Evolutionary conservation across 2,888 invertebrate genomes (phyloP).

Genomic region (Nematopogon swammerdamellus): DNA sequence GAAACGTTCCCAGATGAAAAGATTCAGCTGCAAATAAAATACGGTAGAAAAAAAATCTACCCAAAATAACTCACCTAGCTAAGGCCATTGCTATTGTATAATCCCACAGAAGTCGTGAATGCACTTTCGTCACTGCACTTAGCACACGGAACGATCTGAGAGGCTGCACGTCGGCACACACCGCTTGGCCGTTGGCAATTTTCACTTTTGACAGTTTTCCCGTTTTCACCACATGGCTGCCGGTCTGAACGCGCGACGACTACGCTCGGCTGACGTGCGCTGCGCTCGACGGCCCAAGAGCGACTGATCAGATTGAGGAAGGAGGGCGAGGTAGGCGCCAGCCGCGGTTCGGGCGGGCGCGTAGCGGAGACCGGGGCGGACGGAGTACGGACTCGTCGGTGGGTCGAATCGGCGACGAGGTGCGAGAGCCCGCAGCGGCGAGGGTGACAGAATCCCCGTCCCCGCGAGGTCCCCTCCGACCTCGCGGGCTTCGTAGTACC

Average conservation of each 20-base stretch:
- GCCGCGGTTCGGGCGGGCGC: too few species aligned
- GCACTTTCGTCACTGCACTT: conserved; percentile 43
- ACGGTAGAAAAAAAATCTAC: not conserved
- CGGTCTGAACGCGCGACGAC: conserved; percentile 25
- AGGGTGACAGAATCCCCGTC: too few species aligned
- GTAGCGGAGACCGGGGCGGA: too few species aligned
- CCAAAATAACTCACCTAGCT: conserved; percentile 55
- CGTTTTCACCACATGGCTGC: conserved; percentile 47
- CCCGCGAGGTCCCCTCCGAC: too few species aligned
- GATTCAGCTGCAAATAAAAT: not conserved
- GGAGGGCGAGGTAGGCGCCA: too few species aligned
- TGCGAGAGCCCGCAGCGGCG: too few species aligned
- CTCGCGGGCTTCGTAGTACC: too few species aligned
- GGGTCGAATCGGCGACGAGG: too few species aligned
- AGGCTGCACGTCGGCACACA: conserved; percentile 27
- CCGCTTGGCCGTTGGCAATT: too few species aligned
- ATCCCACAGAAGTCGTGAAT: conserved; percentile 28
- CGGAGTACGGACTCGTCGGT: too few species aligned
- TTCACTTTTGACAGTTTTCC: conserved; percentile 55
- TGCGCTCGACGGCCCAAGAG: conserved; percentile 37
- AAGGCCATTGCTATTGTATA: conserved; percentile 55
- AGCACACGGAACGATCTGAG: conserved; percentile 36
- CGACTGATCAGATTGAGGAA: too few species aligned
- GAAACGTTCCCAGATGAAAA: not conserved
- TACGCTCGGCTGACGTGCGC: conserved; percentile 27